Percentiles rank a stretch among this genome's conserved stretches.
These are phyloP conservation scores for Pterois miles DNA, from an alignment of 2,797 vertebrate genomes.

Conservation along the genomic window DNA sequence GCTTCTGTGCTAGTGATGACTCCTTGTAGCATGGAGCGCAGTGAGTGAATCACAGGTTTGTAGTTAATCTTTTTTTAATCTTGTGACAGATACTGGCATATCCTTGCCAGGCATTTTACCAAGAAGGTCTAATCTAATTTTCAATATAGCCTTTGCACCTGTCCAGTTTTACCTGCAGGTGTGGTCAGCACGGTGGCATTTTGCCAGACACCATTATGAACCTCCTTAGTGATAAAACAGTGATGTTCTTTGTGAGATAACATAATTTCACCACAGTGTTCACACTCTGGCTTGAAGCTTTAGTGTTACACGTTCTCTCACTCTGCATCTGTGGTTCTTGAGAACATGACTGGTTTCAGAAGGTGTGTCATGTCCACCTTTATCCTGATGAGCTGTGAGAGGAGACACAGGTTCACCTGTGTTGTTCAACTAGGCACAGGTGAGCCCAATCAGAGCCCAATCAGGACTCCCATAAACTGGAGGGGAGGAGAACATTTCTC, in stretches of 20 bases:
- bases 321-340: constrained; percentile 1
- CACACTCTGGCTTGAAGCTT: constrained; percentile 8
- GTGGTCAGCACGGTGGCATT: constrained; percentile 19
- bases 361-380: not conserved
- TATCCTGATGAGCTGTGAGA: not conserved
- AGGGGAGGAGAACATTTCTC: no score
- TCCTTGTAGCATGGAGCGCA: constrained; percentile 21
- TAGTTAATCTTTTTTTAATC: not conserved
- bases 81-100: not conserved
- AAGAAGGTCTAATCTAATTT: not conserved
- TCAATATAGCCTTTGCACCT: not conserved
- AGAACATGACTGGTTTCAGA: not conserved
- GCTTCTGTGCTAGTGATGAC: not conserved
- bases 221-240: constrained; percentile 4
- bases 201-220: not conserved
- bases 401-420: no score
- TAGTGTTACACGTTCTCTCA: not conserved
- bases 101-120: constrained; percentile 5
- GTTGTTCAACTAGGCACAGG: no score
- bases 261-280: not conserved
- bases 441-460: no score
- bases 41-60: constrained; percentile 38
- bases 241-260: constrained; percentile 17
- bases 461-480: no score
- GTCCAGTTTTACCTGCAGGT: constrained; percentile 33